These are phyloP conservation scores for Rhizoglyphus robini DNA, from an alignment of 1,140 invertebrate genomes.

Conservation along the genomic window DNA sequence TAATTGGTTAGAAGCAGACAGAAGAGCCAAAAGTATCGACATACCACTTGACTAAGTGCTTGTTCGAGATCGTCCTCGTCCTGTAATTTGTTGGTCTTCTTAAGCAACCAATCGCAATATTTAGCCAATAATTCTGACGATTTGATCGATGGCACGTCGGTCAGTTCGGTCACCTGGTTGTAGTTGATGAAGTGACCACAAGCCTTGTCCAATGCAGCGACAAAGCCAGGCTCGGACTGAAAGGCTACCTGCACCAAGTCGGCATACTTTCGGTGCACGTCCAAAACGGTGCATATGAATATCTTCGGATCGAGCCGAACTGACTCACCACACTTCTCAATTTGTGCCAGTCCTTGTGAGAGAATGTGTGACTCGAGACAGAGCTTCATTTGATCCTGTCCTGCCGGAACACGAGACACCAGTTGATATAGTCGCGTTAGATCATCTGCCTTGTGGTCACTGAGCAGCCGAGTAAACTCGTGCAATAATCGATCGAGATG, in stretches of 20 bases:
- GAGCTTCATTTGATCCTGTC: conserved; percentile 69
- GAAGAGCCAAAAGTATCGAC: neutral
- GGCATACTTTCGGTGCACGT: conserved; percentile 95
- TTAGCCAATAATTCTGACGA: conserved; percentile 91
- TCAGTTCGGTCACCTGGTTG: conserved; percentile 68
- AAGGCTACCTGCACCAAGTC: conserved; percentile 83
- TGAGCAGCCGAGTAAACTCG: conserved; percentile 91
- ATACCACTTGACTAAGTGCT: conserved; percentile 69
- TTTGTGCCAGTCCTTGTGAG: conserved; percentile 55
- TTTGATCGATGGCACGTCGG: conserved; percentile 73
- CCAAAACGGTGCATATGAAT: conserved; percentile 91
- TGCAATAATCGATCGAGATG: conserved; percentile 90
- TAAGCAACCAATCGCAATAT: conserved; percentile 92
- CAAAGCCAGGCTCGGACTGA: conserved; percentile 64
- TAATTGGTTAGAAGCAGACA: no score
- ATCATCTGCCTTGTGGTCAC: conserved; percentile 88
- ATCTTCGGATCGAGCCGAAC: conserved; percentile 75
- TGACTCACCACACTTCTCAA: conserved; percentile 88
- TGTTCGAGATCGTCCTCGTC: conserved; percentile 98
- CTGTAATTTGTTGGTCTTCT: conserved; percentile 95
- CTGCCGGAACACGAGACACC: conserved; percentile 82
- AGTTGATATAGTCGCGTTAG: conserved; percentile 87
- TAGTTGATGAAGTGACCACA: conserved; percentile 95
- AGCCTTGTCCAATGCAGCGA: conserved; percentile 41
- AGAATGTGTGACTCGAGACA: conserved; percentile 86